phyloP scores from a whole-genome alignment of 2,797 vertebrate species.

The Phyllotis vaccarum region DNA sequence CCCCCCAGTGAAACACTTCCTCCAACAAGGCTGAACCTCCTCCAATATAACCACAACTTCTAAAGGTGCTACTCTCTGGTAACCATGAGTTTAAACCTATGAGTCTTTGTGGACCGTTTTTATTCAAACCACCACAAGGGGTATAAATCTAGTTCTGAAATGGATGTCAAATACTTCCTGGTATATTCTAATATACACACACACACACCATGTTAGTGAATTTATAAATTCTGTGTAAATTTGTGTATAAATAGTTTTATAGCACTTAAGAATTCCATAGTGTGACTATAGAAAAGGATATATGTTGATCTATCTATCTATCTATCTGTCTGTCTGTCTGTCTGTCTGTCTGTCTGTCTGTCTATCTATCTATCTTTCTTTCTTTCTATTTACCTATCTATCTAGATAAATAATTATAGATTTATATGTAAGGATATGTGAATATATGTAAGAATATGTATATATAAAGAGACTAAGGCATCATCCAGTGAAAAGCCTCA shows the following conservation, averaged over 20 bases:
- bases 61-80: background rate
- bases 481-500: background rate
- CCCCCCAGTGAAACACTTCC: background rate
- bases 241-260: background rate
- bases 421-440: background rate
- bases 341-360: background rate
- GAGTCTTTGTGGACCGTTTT: background rate
- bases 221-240: background rate
- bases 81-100: background rate
- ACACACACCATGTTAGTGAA: background rate
- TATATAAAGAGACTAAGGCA: background rate
- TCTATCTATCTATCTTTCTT: background rate
- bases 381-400: background rate
- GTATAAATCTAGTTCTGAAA: conserved; percentile 42
- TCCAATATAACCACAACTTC: background rate
- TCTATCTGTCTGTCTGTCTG: background rate
- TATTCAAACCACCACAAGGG: background rate
- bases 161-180: conserved; percentile 31
- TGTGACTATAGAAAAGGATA: background rate
- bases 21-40: background rate
- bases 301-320: no score
- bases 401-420: background rate
- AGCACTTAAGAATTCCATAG: background rate
- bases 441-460: background rate
- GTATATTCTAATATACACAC: background rate